Evolutionary conservation across 2,888 invertebrate genomes (phyloP), one percentile per base, ranked within the genome.

Genomic region (Plebejus melissa): DNA sequence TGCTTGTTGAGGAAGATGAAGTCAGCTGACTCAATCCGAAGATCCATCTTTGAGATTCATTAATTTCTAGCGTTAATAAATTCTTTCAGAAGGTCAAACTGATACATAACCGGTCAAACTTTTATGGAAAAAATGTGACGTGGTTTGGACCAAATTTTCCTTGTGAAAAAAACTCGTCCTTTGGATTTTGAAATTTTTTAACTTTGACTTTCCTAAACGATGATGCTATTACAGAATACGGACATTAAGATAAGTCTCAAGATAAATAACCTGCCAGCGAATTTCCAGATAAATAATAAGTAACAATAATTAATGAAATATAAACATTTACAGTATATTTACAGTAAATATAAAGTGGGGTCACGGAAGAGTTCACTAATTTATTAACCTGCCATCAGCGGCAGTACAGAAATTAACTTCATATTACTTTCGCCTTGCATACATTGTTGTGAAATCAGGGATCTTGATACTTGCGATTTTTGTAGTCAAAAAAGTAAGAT

Each of bases 381-480:
- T 93, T 93, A 93, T 92, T 93, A 93, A 91, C 88, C 85, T 84
- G 86, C 81, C 86, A 90, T 89, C 87, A 83, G 81, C 84, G 85
- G 86, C 88, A 86, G 88, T 90, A 71, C 87, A 92, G 86, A 89
- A 93, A 93, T 93, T 93, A 93, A 90, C 89, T 87, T 84, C 84
- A 87, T 90, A 90, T 88, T 90, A 86, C 86, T 86, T 85, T 86
- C 85, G 84, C 85, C 85, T 85, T 91, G 88, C 86, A 87, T 87
- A 88, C 87, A 86, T 85, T 11, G 38, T 41, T 80, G 77, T 71
- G 4, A 50, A 78, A 76, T 58, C 1, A 70, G 82, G 76, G 6
- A 41, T 70, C 38, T 90, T 90, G 88, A 85, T 88, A 81, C 80
- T 86, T 74, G 28, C 65, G 65, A 76, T 76, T 78, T 65, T 69